Base-by-base conservation (phyloP, 2,888 invertebrate genomes). In the Dendrolimus houi region DNA sequence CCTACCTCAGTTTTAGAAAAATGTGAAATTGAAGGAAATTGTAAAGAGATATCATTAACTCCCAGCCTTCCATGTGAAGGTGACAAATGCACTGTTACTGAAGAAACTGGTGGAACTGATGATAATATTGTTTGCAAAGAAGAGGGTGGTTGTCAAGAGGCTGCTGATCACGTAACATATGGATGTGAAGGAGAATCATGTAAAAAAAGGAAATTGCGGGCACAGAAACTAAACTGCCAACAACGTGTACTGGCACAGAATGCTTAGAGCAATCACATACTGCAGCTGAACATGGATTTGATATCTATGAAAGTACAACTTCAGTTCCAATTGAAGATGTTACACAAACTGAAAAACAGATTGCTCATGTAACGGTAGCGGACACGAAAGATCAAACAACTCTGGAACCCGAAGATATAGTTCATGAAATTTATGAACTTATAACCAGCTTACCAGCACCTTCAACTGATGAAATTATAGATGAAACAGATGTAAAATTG, bases 201-300 rank as follows among this genome's bases (percentile, higher is more conserved):
- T 64, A 74, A 72, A 65, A 74, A 56, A 78, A 79, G 62, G 79
- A 81, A 60, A 62, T 59, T 54, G 14, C 70, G 47, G 61, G 68
- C 56, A 54, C 60, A 59, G 68, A 69, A 53, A 62, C 66, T 55
- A 62, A 70, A 57, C 13, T 65, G 56, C 70, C 76, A 47, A 47
- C 47, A 58, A 1, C 29, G 17, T 57, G 57, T 29, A 42, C 41
- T 47, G 54, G 54, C 1, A 56, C 68, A 59, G 65, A 72, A 60
- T 81, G 83, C 67, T 60, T 65, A 57, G 76, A 69, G 54, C 42
- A 62, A 54, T 65, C 75, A 40, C 85, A 85, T 52, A 55, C 52
- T n/a, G 9, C 13, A 29, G n/a, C 8, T 40, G 13, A 29, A 52
- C n/a, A 55, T n/a, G n/a, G 60, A 58, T 64, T 61, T 8, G 58